Percentiles rank a stretch among this genome's conserved stretches.
Evolutionary conservation across 1,140 invertebrate species (phyloP).

Genomic region (Musca domestica): DNA sequence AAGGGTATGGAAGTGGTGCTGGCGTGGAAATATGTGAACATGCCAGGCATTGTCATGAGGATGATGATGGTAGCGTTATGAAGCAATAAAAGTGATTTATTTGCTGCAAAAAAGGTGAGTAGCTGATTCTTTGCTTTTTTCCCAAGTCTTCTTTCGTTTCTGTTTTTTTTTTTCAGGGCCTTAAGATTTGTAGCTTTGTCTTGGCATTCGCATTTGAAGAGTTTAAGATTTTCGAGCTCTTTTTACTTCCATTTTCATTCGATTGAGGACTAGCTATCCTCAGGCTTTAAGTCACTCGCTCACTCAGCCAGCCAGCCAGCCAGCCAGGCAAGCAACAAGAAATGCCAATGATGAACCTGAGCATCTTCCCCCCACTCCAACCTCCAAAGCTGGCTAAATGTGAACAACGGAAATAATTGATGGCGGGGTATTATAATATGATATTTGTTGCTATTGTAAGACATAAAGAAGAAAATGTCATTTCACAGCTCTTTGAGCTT

Average conservation of each 20-base stretch:
- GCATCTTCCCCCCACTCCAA: no score
- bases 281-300: neutral
- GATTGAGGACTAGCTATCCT: neutral
- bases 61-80: slow-evolving; percentile 14
- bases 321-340: neutral
- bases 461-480: no score
- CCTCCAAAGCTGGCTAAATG: neutral
- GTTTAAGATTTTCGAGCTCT: neutral
- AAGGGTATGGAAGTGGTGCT: neutral
- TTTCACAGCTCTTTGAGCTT: no score
- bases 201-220: no score
- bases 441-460: neutral
- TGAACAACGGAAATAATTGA: slow-evolving; percentile 25
- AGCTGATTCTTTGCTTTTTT: neutral
- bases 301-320: neutral
- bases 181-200: no score
- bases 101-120: slow-evolving; percentile 27
- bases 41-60: neutral
- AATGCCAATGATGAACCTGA: no score
- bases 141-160: neutral
- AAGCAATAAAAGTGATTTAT: slow-evolving; percentile 31
- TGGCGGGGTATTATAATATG: slow-evolving; percentile 13
- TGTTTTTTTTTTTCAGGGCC: neutral
- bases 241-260: neutral
- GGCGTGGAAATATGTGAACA: neutral